Percentiles rank a stretch among this genome's conserved stretches.
Conservation (phyloP, 2,113 vertebrate genomes). For the Eonycteris spelaea region DNA sequence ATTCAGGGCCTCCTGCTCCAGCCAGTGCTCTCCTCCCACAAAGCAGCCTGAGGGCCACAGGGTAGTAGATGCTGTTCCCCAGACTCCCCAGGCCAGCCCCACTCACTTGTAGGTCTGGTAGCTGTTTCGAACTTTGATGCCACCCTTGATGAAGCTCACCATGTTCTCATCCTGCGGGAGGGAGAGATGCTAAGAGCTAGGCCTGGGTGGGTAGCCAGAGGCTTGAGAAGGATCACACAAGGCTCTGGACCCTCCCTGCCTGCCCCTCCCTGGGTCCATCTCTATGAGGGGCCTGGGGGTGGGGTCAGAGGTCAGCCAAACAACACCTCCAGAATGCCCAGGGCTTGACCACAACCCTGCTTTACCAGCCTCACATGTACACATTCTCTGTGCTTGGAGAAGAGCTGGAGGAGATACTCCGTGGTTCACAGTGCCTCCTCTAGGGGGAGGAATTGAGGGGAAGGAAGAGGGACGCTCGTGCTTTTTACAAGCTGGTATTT, state of each 20-base stretch:
- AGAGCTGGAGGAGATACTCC: neutral
- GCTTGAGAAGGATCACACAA: neutral
- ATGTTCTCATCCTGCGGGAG: constrained; percentile 95
- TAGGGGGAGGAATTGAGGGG: neutral
- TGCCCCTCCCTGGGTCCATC: neutral
- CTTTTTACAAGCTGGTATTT: neutral
- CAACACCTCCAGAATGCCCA: neutral
- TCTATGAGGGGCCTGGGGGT: neutral
- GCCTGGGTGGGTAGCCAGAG: neutral
- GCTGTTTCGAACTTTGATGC: constrained; percentile 98
- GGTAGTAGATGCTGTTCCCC: fast-evolving
- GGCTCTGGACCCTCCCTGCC: neutral
- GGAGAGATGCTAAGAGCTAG: neutral
- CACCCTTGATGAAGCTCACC: constrained; percentile 98
- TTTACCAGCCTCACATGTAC: neutral
- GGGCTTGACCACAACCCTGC: neutral
- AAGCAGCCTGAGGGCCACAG: neutral
- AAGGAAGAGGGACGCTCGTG: neutral
- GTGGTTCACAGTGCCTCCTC: fast-evolving
- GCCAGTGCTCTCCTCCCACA: neutral
- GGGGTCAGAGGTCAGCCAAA: neutral
- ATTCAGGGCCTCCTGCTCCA: neutral
- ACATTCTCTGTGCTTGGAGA: neutral
- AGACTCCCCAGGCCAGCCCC: neutral
- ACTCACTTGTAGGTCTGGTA: constrained; percentile 97